A percentile compares a stretch with the other conserved stretches of the same genome.
Conservation (phyloP, 1,140 invertebrate genomes). For the Aphaenogaster floridana region DNA sequence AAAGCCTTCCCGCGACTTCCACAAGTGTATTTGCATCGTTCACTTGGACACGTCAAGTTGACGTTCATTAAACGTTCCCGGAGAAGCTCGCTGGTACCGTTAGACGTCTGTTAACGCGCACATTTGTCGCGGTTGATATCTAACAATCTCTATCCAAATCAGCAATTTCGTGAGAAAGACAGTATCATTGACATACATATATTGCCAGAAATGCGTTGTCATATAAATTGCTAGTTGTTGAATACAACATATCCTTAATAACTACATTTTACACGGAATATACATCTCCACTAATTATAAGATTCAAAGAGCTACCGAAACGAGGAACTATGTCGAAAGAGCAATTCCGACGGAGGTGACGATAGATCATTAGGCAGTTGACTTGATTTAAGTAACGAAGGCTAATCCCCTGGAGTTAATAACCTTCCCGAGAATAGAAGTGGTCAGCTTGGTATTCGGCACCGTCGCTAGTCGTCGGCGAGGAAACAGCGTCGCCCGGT, state of each 20-base stretch:
- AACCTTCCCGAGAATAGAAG: slow-evolving; percentile 67
- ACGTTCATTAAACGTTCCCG: slow-evolving; percentile 41
- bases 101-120: slow-evolving; percentile 18
- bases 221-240: background rate
- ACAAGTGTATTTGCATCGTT: slow-evolving; percentile 58
- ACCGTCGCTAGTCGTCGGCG: slow-evolving; percentile 25
- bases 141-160: slow-evolving; percentile 42
- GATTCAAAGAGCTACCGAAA: background rate
- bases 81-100: slow-evolving; percentile 22
- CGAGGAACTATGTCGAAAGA: slow-evolving; percentile 15
- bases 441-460: slow-evolving; percentile 66
- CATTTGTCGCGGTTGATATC: slow-evolving; percentile 16
- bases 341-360: slow-evolving; percentile 69
- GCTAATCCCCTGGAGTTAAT: slow-evolving; percentile 73
- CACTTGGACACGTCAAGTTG: slow-evolving; percentile 47
- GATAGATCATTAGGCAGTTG: slow-evolving; percentile 80
- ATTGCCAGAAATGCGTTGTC: background rate
- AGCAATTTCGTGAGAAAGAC: background rate
- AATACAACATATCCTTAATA: background rate
- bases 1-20: slow-evolving; percentile 24
- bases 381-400: slow-evolving; percentile 76
- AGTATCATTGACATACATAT: slow-evolving; percentile 6
- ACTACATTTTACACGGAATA: background rate
- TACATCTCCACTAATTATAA: background rate
- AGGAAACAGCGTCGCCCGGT: slow-evolving; percentile 38